phyloP scores from a whole-genome alignment of 2,888 invertebrate genomes.

The Pedicia rivosa region DNA sequence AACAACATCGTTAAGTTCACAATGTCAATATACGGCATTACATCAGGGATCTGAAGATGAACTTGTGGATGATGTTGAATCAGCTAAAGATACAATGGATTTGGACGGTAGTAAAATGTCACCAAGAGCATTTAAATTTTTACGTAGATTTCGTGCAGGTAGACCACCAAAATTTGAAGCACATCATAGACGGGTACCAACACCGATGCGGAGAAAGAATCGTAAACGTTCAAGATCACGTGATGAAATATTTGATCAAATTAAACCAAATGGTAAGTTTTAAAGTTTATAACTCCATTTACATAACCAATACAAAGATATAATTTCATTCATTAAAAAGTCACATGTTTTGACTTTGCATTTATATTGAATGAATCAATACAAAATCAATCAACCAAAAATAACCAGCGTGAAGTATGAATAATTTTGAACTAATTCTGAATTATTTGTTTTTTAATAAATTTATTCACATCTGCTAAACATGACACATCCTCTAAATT shows the following conservation, averaged over 20 bases:
- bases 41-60: conserved; percentile 18
- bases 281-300: too few species aligned
- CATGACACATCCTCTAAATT: too few species aligned
- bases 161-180: conserved; percentile 34
- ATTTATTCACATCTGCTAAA: too few species aligned
- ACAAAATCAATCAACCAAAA: too few species aligned
- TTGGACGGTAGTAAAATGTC: conserved; percentile 10
- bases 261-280: conserved; percentile 3
- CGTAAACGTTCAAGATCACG: conserved; percentile 14
- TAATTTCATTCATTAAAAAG: too few species aligned
- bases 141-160: conserved; percentile 31
- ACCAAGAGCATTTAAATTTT: conserved; percentile 31
- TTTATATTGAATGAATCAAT: too few species aligned
- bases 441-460: too few species aligned
- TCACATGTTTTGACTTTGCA: too few species aligned
- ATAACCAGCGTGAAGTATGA: too few species aligned
- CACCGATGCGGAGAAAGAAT: conserved; percentile 30
- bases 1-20: conserved; percentile 7
- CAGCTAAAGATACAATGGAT: conserved; percentile 13
- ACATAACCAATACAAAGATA: too few species aligned
- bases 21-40: conserved; percentile 15
- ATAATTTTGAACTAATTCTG: too few species aligned
- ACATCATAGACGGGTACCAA: conserved; percentile 41
- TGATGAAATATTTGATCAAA: conserved; percentile 11
- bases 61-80: conserved; percentile 21